Conservation (phyloP, 2,888 invertebrate species). For the Amblyjoppa fuscipennis region DNA sequence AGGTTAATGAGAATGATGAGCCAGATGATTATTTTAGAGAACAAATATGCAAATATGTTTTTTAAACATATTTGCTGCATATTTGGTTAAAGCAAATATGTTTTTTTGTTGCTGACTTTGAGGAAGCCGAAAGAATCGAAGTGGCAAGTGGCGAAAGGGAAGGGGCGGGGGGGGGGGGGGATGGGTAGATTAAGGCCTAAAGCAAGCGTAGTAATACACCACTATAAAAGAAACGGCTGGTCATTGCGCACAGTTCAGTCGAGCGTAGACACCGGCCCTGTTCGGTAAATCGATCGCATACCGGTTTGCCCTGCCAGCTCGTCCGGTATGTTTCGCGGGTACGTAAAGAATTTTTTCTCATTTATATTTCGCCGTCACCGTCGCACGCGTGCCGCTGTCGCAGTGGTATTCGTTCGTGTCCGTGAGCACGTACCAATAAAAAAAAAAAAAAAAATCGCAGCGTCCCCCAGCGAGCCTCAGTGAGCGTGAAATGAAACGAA, state of each 20-base stretch:
- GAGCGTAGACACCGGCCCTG: conserved; percentile 63
- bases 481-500: background rate
- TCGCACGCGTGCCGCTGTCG: background rate
- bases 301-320: background rate
- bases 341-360: conserved; percentile 7
- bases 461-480: background rate
- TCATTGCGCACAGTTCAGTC: conserved; percentile 78
- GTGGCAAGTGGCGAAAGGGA: background rate
- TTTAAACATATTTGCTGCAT: too few relatives aligned
- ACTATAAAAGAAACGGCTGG: conserved; percentile 73
- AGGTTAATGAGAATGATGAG: background rate
- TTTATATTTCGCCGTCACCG: background rate
- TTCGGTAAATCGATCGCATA: conserved; percentile 33
- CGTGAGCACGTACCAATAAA: background rate
- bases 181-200: conserved; percentile 31
- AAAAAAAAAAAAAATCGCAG: too few relatives aligned
- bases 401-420: background rate
- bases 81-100: background rate
- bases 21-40: background rate
- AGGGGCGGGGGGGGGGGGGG: background rate
- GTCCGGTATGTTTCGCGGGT: conserved; percentile 42
- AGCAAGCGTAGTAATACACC: conserved; percentile 43
- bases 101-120: background rate
- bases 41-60: background rate
- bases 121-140: background rate